Evolutionary conservation across 92 coral and sea anemone genomes (phyloP).

Genomic region (Paramuricea clavata): DNA sequence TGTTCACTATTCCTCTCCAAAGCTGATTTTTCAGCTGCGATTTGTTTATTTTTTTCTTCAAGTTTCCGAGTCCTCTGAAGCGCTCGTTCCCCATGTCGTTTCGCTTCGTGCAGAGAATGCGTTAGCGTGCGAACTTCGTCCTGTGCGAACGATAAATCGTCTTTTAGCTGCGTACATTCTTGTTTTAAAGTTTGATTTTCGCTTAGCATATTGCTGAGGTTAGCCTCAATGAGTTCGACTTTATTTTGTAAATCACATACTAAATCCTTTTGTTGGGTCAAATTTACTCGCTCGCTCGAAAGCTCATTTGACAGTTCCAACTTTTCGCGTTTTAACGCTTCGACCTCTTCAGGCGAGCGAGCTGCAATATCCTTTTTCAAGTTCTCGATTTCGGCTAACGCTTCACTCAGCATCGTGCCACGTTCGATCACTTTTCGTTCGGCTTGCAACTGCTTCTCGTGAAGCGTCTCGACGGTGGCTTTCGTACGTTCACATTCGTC

Average conservation of each 20-base stretch:
- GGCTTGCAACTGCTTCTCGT: conserved; percentile 59
- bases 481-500: conserved; percentile 83
- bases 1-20: conserved; percentile 76
- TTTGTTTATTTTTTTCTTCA: conserved; percentile 87
- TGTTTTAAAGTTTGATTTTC: conserved; percentile 72
- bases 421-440: conserved; percentile 78
- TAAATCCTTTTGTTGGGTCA: conserved; percentile 25
- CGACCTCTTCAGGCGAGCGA: conserved; percentile 40
- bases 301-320: conserved; percentile 20
- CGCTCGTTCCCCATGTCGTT: conserved; percentile 63
- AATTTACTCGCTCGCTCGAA: conserved; percentile 7
- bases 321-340: conserved; percentile 27
- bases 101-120: conserved; percentile 15
- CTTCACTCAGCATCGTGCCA: conserved; percentile 59
- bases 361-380: conserved; percentile 62
- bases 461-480: conserved; percentile 70
- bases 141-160: conserved; percentile 82
- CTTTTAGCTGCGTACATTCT: conserved; percentile 74
- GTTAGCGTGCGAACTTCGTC: conserved; percentile 64
- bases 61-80: conserved; percentile 72
- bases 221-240: conserved; percentile 72
- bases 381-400: conserved; percentile 73
- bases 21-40: conserved; percentile 72
- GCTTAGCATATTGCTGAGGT: conserved; percentile 66
- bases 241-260: conserved; percentile 74